Percentiles rank a stretch among this genome's conserved stretches.
These are phyloP conservation scores for Xenus cinereus DNA, from an alignment of 2,113 vertebrate genomes.

Conservation along the genomic window DNA sequence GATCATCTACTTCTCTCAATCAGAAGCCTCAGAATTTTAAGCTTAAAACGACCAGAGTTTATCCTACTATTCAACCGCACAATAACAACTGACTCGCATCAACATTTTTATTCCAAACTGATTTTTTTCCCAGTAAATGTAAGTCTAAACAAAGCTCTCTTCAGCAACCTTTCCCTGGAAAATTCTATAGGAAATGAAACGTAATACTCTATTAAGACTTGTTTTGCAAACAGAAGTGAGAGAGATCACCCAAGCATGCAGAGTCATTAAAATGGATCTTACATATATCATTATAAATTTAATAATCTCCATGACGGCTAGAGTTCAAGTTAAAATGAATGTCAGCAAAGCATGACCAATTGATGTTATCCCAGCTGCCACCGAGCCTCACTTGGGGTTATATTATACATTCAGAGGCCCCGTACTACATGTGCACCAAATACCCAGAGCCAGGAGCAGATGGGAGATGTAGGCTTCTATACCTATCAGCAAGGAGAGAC, in stretches of 20 bases:
- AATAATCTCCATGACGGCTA: constrained; percentile 83
- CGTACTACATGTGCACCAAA: constrained; percentile 67
- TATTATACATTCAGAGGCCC: constrained; percentile 71
- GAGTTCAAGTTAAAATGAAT: constrained; percentile 84
- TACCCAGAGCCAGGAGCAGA: constrained; percentile 77
- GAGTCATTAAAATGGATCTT: constrained; percentile 80
- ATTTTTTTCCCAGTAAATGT: background rate
- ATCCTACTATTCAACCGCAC: background rate
- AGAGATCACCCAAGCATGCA: constrained; percentile 67
- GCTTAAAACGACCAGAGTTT: background rate
- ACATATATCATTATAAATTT: constrained; percentile 84
- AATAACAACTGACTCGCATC: background rate
- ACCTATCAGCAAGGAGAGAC: constrained; percentile 66
- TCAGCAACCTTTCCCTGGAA: constrained; percentile 28
- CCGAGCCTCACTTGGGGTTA: constrained; percentile 76
- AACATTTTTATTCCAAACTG: background rate
- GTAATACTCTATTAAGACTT: constrained; percentile 75
- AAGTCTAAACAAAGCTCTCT: constrained; percentile 36
- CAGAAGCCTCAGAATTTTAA: background rate
- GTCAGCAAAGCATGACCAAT: constrained; percentile 84
- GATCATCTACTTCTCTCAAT: background rate
- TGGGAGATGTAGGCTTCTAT: constrained; percentile 75
- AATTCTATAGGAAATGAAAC: constrained; percentile 71
- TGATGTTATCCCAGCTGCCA: constrained; percentile 84
- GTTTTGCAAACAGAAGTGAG: constrained; percentile 72